Percentiles rank a stretch among this genome's conserved stretches.
Evolutionary conservation across 2,113 vertebrate genomes (phyloP).

Genomic region (Alaudala cheleensis): DNA sequence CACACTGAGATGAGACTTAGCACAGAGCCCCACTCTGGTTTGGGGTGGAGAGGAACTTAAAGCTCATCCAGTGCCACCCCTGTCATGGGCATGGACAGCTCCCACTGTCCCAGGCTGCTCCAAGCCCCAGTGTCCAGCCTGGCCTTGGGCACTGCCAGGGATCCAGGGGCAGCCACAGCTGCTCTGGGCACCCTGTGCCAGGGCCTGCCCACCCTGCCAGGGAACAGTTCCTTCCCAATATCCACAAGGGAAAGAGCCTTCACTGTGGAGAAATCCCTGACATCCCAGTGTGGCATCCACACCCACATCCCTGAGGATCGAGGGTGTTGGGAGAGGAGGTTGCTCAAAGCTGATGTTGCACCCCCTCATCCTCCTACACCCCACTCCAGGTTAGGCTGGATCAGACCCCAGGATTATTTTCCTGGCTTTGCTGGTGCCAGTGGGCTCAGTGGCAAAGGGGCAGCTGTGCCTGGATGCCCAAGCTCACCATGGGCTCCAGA

Average conservation of each 20-base stretch:
- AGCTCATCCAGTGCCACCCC: not conserved
- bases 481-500: not conserved
- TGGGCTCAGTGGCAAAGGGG: not conserved
- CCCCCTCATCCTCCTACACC: too few relatives aligned
- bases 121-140: accelerated
- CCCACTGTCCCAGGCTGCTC: not conserved
- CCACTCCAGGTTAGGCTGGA: not conserved
- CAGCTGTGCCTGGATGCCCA: not conserved
- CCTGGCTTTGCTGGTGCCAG: not conserved
- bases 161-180: not conserved
- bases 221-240: accelerated
- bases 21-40: not conserved
- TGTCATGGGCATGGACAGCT: not conserved
- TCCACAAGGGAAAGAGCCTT: not conserved
- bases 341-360: not conserved
- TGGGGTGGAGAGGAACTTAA: not conserved
- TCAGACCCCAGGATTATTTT: not conserved
- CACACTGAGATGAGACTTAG: not conserved
- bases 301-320: not conserved
- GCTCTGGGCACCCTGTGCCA: not conserved
- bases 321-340: not conserved
- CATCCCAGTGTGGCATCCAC: accelerated
- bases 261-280: not conserved
- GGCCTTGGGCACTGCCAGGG: not conserved
- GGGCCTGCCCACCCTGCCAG: accelerated